Percentiles rank a stretch among this genome's conserved stretches.
phyloP scores from a whole-genome alignment of 1,140 invertebrate genomes.

The Drosophila burlai region DNA sequence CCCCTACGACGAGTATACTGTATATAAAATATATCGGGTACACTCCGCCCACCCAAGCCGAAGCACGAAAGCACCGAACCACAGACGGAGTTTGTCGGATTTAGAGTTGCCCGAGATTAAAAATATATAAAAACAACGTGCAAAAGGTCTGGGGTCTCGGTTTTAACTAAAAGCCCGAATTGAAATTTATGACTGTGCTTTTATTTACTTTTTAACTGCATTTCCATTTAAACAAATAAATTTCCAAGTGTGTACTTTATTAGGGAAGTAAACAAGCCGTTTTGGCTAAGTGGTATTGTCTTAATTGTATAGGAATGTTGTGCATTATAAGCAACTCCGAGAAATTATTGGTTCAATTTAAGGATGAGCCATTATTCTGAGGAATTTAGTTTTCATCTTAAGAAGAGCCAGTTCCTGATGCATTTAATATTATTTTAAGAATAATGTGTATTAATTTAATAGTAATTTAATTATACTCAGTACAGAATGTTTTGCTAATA shows the following conservation, averaged over 20 bases:
- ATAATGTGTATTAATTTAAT: background rate
- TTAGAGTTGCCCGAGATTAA: slow-evolving; percentile 32
- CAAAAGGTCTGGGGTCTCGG: slow-evolving; percentile 10
- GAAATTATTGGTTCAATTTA: background rate
- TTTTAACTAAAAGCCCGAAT: slow-evolving; percentile 23
- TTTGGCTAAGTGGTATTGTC: slow-evolving; percentile 4
- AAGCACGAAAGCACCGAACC: background rate
- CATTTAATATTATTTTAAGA: background rate
- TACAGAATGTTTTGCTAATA: background rate
- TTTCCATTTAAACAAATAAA: slow-evolving; percentile 14
- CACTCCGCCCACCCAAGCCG: slow-evolving; percentile 26
- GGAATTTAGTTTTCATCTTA: background rate
- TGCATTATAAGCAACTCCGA: background rate
- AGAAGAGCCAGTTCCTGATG: background rate
- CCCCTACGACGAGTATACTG: background rate
- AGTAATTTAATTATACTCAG: background rate
- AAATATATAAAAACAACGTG: slow-evolving; percentile 15
- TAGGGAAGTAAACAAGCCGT: slow-evolving; percentile 15
- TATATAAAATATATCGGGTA: background rate
- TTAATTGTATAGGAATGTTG: background rate
- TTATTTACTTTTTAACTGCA: slow-evolving; percentile 4
- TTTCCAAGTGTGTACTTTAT: slow-evolving; percentile 28
- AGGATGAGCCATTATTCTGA: background rate
- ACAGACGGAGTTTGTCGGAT: slow-evolving; percentile 16
- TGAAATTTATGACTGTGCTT: slow-evolving; percentile 31